These are phyloP conservation scores for Glyphotaelius pellucidus DNA, from an alignment of 2,888 invertebrate species.

Conservation along the genomic window DNA sequence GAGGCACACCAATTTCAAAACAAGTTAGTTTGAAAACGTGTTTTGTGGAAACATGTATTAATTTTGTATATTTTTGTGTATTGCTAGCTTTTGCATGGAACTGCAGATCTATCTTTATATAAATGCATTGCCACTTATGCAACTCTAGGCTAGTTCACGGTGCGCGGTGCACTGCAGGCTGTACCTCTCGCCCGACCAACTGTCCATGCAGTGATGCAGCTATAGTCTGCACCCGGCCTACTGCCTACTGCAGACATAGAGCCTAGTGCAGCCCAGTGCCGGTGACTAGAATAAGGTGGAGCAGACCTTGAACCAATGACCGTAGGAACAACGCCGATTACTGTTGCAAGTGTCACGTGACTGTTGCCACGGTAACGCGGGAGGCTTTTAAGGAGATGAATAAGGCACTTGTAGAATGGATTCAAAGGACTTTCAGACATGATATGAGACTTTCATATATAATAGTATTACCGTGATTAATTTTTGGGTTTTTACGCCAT, in stretches of 20 bases:
- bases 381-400: background rate
- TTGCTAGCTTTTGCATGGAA: background rate
- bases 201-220: background rate
- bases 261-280: conserved; percentile 39
- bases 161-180: background rate
- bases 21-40: too few species aligned
- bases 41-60: background rate
- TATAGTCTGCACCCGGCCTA: background rate
- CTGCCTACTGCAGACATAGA: background rate
- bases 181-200: background rate
- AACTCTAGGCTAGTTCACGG: background rate
- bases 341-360: conserved; percentile 31
- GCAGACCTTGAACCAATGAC: conserved; percentile 56
- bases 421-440: too few species aligned
- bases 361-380: background rate
- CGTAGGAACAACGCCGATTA: conserved; percentile 28
- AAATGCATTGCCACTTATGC: conserved; percentile 18
- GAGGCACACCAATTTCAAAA: too few species aligned
- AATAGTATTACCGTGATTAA: too few species aligned
- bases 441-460: too few species aligned
- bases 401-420: background rate
- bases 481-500: too few species aligned
- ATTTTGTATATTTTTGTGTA: background rate
- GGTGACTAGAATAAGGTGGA: conserved; percentile 18
- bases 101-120: background rate